Evolutionary conservation across 2,113 vertebrate genomes (phyloP).

Genomic region (Carollia perspicillata): DNA sequence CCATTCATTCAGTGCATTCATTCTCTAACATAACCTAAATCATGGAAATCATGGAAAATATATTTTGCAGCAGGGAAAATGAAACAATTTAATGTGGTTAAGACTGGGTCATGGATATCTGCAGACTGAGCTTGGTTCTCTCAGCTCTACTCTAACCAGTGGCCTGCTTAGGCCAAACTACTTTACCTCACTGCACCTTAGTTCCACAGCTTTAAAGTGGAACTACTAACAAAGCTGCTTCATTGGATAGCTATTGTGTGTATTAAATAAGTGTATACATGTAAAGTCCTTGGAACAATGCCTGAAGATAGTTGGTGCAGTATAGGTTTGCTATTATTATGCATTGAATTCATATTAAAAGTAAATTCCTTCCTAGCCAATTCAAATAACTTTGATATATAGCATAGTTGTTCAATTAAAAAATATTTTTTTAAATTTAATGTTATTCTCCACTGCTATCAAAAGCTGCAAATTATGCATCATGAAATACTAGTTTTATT

Average conservation of each 20-base stretch:
- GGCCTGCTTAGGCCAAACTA: not conserved
- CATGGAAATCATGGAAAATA: not conserved
- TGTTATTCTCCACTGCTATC: constrained; percentile 16
- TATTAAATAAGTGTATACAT: not conserved
- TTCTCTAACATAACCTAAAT: not conserved
- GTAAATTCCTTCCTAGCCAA: not conserved
- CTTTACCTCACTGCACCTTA: not conserved
- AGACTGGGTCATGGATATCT: not conserved
- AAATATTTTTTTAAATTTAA: not conserved
- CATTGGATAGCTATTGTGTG: too few species aligned
- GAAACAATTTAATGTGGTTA: not conserved
- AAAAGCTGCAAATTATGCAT: not conserved
- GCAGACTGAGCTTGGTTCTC: not conserved
- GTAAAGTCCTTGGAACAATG: not conserved
- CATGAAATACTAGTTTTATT: constrained; percentile 30
- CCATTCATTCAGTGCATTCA: not conserved
- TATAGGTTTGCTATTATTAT: not conserved
- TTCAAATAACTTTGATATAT: constrained; percentile 11
- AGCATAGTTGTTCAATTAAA: not conserved
- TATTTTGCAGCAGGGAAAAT: not conserved
- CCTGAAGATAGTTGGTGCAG: not conserved
- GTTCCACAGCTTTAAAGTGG: not conserved
- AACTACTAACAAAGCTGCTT: not conserved
- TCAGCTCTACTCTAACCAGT: not conserved
- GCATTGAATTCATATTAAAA: not conserved